These are phyloP conservation scores for Rhagologus leucostigma DNA, from an alignment of 2,113 vertebrate genomes.

Conservation along the genomic window DNA sequence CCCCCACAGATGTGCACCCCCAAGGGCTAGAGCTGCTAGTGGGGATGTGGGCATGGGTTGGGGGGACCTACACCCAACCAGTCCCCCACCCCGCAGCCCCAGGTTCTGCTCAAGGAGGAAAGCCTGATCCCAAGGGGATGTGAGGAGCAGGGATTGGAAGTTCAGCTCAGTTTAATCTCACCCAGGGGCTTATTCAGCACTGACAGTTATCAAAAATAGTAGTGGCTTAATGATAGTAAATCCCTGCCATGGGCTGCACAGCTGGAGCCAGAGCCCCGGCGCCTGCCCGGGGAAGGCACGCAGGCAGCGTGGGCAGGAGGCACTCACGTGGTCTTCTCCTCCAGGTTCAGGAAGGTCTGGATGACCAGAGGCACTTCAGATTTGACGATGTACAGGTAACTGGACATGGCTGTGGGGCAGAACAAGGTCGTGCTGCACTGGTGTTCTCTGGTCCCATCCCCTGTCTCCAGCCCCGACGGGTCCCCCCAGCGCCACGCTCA, in stretches of 20 bases:
- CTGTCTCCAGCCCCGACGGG: rapidly evolving
- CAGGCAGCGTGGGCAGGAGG: not conserved
- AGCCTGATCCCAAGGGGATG: slow-evolving; percentile 34
- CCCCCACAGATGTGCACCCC: not conserved
- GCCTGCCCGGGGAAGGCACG: not conserved
- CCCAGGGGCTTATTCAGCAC: slow-evolving; percentile 51
- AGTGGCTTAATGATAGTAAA: slow-evolving; percentile 64
- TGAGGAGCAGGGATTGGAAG: slow-evolving; percentile 59
- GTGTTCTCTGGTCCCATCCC: not conserved
- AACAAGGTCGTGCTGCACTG: not conserved
- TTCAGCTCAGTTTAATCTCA: slow-evolving; percentile 63
- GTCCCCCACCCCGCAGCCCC: rapidly evolving
- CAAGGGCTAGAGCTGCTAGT: not conserved
- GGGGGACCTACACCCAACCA: not conserved
- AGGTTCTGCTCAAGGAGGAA: not conserved
- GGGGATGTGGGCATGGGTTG: not conserved
- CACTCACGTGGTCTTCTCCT: slow-evolving; percentile 84
- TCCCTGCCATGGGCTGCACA: slow-evolving; percentile 57
- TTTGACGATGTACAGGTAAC: slow-evolving; percentile 97
- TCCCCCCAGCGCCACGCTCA: not conserved
- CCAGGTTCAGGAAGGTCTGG: slow-evolving; percentile 89
- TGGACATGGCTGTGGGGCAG: slow-evolving; percentile 90
- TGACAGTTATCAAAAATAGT: slow-evolving; percentile 66
- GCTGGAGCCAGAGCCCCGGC: slow-evolving; percentile 20
- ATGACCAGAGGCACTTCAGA: slow-evolving; percentile 96